These are phyloP conservation scores for Hyposoter didymator DNA, from an alignment of 2,888 invertebrate species.

Conservation along the genomic window DNA sequence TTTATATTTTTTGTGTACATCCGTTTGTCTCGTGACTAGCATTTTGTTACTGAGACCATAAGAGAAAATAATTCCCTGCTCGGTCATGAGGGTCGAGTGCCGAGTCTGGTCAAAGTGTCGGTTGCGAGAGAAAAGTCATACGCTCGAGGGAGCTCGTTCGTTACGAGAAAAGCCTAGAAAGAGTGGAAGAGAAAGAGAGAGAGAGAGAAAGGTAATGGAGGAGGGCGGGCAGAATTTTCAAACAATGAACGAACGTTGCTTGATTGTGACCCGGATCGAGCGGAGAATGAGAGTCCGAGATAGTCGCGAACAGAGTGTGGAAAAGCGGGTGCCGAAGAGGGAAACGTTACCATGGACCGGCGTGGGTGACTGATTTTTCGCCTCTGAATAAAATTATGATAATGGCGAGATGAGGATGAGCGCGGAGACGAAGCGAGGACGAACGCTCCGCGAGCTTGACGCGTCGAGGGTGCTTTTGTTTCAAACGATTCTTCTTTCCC, in stretches of 20 bases:
- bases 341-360: constrained; percentile 49
- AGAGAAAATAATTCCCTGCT: constrained; percentile 56
- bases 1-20: constrained; percentile 10
- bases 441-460: constrained; percentile 58
- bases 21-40: constrained; percentile 31
- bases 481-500: constrained; percentile 68
- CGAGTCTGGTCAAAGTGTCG: constrained; percentile 60
- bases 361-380: constrained; percentile 80
- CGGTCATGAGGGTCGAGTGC: constrained; percentile 20
- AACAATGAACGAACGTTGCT: constrained; percentile 75
- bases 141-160: constrained; percentile 67
- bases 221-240: constrained; percentile 39
- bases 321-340: constrained; percentile 23
- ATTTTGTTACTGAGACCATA: constrained; percentile 13
- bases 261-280: constrained; percentile 75
- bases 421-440: constrained; percentile 25
- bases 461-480: constrained; percentile 76
- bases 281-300: constrained; percentile 52
- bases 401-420: constrained; percentile 71
- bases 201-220: neutral
- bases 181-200: constrained; percentile 19
- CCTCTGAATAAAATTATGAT: constrained; percentile 82
- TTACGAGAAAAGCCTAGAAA: constrained; percentile 30
- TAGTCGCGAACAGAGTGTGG: constrained; percentile 36
- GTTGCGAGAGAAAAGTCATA: constrained; percentile 67